Percentiles rank a stretch among this genome's conserved stretches.
These are phyloP conservation scores for Arctocebus calabarensis DNA, from an alignment of 2,797 vertebrate species.

Conservation along the genomic window DNA sequence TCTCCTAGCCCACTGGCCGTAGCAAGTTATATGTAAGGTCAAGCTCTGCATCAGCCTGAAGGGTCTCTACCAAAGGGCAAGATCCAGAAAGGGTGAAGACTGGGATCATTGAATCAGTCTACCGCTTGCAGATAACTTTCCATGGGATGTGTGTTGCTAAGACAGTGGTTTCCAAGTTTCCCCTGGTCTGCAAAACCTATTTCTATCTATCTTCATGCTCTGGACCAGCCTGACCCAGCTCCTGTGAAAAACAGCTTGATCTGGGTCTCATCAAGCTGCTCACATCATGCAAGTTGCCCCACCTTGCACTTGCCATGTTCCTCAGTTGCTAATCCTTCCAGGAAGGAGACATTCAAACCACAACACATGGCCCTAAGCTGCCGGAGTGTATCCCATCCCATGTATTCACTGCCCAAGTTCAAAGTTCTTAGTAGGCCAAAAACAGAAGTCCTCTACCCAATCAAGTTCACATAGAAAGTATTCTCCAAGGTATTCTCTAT, in stretches of 20 bases:
- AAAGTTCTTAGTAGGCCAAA: not conserved
- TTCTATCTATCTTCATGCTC: not conserved
- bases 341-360: not conserved
- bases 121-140: not conserved
- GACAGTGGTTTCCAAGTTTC: not conserved
- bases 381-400: not conserved
- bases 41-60: not conserved
- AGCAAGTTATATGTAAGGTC: not conserved
- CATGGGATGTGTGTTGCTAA: not conserved
- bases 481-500: not conserved
- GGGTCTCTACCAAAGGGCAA: not conserved
- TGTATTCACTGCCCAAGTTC: not conserved
- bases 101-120: not conserved
- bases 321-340: not conserved
- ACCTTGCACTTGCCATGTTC: not conserved
- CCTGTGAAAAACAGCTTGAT: not conserved
- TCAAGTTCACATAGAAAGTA: not conserved
- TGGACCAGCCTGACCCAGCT: not conserved
- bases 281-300: no score
- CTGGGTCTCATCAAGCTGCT: no score
- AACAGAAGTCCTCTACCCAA: not conserved
- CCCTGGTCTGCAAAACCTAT: not conserved
- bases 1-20: not conserved
- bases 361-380: not conserved
- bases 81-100: not conserved